These are phyloP conservation scores for Oryzias javanicus DNA, from an alignment of 2,113 vertebrate genomes.

Conservation along the genomic window DNA sequence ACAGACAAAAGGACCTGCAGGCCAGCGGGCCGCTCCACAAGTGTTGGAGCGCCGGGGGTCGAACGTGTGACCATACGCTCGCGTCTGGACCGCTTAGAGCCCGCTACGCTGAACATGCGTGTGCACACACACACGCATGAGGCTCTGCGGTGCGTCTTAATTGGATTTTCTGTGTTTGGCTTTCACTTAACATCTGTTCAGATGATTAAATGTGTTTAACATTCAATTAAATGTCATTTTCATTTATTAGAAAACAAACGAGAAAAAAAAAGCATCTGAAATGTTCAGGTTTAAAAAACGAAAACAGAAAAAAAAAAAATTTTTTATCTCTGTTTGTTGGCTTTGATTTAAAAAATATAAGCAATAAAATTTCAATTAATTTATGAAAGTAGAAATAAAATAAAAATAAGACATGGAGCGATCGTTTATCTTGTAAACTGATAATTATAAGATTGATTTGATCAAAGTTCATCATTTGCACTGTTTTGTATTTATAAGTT, in stretches of 20 bases:
- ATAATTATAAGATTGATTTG: too few species aligned
- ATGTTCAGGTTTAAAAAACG: too few species aligned
- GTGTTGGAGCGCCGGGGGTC: conserved; percentile 51
- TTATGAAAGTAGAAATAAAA: too few species aligned
- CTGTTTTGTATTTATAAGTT: too few species aligned
- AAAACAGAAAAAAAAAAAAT: too few species aligned
- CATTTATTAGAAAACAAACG: not conserved
- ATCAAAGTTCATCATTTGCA: too few species aligned
- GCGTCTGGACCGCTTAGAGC: conserved; percentile 53
- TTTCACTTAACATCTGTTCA: conserved; percentile 45
- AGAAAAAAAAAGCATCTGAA: too few species aligned
- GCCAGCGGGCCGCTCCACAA: conserved; percentile 54
- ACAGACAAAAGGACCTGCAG: conserved; percentile 65
- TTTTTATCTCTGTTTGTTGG: too few species aligned
- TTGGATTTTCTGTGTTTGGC: conserved; percentile 25
- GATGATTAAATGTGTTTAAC: not conserved
- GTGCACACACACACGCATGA: conserved; percentile 23
- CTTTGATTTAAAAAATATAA: too few species aligned
- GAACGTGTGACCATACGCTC: conserved; percentile 59
- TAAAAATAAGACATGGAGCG: too few species aligned
- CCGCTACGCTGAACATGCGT: conserved; percentile 45
- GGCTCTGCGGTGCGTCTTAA: conserved; percentile 18
- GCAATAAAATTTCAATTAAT: too few species aligned
- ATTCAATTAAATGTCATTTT: not conserved
- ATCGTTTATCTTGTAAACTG: too few species aligned